Base-by-base conservation (phyloP, 2,888 invertebrate species). In the Eristalinus aeneus region DNA sequence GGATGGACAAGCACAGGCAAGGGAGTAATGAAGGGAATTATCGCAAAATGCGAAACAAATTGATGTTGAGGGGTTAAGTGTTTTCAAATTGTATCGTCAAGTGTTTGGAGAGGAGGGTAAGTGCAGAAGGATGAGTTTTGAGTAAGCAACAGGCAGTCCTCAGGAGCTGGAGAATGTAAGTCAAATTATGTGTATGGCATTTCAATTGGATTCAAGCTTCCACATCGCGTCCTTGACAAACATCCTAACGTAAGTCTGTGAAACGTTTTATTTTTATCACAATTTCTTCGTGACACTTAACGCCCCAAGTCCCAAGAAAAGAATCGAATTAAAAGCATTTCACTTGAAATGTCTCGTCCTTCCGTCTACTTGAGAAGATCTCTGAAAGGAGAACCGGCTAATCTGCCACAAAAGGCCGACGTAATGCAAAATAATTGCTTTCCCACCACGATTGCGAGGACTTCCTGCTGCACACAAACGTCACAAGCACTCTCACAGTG, bases 21-120 rank as follows among this genome's bases (percentile, higher is more conserved):
- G 36, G 60, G 65, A 36, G 31, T 64, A 46, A 64, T 77, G 46
- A 5, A 10, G 32, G 12, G 64, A 53, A 32, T 71, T 23, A 73
- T 78, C 46, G 32, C 53, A 46, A 64, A 82, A 39, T 56, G 8
- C 27, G 16, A 31, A 54, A 71, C 65, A 16, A 76, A 61, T 39
- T 60, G 34, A 64, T 53, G 39, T 32, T 63, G 39, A 31, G 27
- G 36, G 31, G 32, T 54, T 67, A 32, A 63, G 61, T 58, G 34
- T 20, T 39, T 34, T 39, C 60, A 20, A 56, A 56, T 56, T 56
- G 23, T 12, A 46, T 8, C 16, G 16, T 46, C 46, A 46, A 46
- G 46, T 16, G 5, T 16, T 8, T 46, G 1, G 46, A 1, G 46
- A 34, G 1, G 27, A 27, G 27, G 27, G 27, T 27, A n/a, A n/a